A percentile compares a stretch with the other conserved stretches of the same genome.
Conservation (phyloP, 2,888 invertebrate species). For the Perithous albicinctus region DNA sequence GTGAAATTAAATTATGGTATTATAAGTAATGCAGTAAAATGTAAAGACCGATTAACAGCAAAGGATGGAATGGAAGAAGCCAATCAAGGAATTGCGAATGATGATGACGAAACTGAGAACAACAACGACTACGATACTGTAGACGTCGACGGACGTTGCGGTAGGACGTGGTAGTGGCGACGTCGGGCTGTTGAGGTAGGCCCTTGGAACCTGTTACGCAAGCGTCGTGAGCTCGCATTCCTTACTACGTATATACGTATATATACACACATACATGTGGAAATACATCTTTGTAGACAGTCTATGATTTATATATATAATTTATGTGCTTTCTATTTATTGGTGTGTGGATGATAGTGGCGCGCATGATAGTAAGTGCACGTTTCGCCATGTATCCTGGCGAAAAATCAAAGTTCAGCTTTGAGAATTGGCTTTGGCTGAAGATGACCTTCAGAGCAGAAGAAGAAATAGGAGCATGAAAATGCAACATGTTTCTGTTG, state of each 20-base stretch:
- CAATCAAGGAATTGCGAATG: constrained; percentile 25
- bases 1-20: background rate
- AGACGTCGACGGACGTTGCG: constrained; percentile 61
- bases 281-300: background rate
- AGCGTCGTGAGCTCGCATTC: constrained; percentile 55
- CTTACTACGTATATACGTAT: constrained; percentile 19
- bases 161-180: constrained; percentile 69
- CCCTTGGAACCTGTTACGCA: constrained; percentile 76
- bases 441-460: too few species aligned
- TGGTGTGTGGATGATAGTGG: background rate
- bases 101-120: constrained; percentile 37
- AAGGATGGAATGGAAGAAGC: background rate
- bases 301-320: too few species aligned
- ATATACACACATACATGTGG: background rate
- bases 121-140: constrained; percentile 38
- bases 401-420: too few species aligned
- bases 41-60: background rate
- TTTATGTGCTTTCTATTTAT: background rate
- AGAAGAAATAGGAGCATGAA: too few species aligned
- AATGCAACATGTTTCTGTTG: too few species aligned
- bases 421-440: too few species aligned
- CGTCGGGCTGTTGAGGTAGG: constrained; percentile 73
- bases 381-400: too few species aligned
- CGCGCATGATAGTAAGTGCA: background rate
- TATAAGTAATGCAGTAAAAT: background rate